A percentile compares a stretch with the other conserved stretches of the same genome.
Evolutionary conservation across 2,797 vertebrate genomes (phyloP).

Genomic region (Micromesistius poutassou): DNA sequence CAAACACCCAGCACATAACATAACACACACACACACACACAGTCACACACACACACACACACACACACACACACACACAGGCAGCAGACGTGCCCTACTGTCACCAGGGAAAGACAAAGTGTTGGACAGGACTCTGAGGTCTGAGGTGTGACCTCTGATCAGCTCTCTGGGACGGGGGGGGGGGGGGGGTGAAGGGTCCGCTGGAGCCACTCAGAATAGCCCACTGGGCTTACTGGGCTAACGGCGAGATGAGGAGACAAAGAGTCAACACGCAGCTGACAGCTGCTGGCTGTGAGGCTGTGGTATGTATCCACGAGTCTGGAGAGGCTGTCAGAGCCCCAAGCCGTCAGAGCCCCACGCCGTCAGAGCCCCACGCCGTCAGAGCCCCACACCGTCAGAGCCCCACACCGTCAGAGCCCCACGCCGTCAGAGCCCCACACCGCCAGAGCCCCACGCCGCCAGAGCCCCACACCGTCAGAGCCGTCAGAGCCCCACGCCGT

Average conservation of each 20-base stretch:
- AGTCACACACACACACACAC: not conserved
- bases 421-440: no score
- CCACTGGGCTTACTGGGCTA: constrained; percentile 24
- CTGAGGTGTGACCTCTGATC: constrained; percentile 24
- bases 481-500: no score
- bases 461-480: no score
- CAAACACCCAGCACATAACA: no score
- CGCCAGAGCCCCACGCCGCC: no score
- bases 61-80: constrained; percentile 1
- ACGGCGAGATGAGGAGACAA: constrained; percentile 31
- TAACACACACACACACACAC: constrained; percentile 2
- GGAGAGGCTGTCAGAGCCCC: not conserved
- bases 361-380: no score
- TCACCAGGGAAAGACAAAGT: constrained; percentile 45
- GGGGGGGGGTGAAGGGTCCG: constrained; percentile 31
- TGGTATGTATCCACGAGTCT: not conserved
- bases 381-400: no score
- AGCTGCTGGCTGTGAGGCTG: not conserved
- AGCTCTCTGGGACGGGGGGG: constrained; percentile 32
- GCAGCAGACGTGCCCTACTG: constrained; percentile 19
- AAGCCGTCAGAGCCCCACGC: no score
- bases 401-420: no score
- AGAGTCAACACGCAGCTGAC: not conserved
- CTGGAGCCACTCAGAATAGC: constrained; percentile 43
- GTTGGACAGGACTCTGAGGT: constrained; percentile 26